Evolutionary conservation across 2,888 invertebrate genomes (phyloP).

Genomic region (Noctua fimbriata): DNA sequence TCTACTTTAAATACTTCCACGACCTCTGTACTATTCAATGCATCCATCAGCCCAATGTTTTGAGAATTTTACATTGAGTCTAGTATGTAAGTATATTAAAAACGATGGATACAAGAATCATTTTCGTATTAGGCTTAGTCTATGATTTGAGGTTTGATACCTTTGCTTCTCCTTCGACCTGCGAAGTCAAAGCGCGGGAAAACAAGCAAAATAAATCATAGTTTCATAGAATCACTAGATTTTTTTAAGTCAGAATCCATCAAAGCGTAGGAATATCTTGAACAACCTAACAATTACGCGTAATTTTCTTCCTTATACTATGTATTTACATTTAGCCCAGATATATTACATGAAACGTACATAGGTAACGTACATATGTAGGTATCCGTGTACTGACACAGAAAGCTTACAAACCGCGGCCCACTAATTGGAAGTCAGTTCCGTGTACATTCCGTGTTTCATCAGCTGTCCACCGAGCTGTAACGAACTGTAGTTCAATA

Average conservation of each 20-base stretch:
- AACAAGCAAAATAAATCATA: neutral
- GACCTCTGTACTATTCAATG: too few species aligned
- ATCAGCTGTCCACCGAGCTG: neutral
- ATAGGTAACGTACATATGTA: neutral
- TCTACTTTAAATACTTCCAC: too few species aligned
- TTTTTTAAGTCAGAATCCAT: neutral
- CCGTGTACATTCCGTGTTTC: neutral
- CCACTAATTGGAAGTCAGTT: conserved; percentile 15
- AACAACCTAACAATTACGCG: neutral
- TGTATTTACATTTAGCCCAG: neutral
- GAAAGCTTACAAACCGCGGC: conserved; percentile 11
- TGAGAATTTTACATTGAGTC: too few species aligned
- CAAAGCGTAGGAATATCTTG: neutral
- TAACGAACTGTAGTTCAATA: neutral
- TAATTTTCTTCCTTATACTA: neutral
- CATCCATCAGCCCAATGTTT: too few species aligned
- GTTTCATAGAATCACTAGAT: neutral
- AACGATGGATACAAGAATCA: too few species aligned
- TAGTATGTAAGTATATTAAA: too few species aligned
- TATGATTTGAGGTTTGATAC: too few species aligned
- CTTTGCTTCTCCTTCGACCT: too few species aligned
- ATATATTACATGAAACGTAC: neutral
- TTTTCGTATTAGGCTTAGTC: too few species aligned
- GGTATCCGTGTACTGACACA: neutral
- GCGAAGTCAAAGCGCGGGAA: neutral